These are phyloP conservation scores for Porites divaricata DNA, from an alignment of 92 coral and sea anemone genomes.

Conservation along the genomic window DNA sequence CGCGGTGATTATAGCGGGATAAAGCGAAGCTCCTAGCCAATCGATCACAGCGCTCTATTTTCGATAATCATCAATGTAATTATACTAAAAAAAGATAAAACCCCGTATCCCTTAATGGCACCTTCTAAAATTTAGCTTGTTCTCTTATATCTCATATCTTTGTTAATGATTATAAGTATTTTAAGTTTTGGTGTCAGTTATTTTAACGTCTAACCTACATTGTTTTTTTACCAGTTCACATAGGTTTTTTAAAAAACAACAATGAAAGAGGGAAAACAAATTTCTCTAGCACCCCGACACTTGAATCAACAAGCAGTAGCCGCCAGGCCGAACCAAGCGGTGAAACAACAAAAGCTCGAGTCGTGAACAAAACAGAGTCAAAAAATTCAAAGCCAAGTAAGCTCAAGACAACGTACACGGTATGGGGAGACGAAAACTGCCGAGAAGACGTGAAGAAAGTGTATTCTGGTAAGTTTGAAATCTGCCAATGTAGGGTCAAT, in stretches of 20 bases:
- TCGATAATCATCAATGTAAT: too few relatives aligned
- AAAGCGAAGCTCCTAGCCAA: too few relatives aligned
- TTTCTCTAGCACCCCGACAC: conserved; percentile 12
- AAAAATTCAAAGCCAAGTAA: conserved; percentile 9
- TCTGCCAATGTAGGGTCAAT: neutral
- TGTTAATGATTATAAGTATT: too few relatives aligned
- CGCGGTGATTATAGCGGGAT: too few relatives aligned
- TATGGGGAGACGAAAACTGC: conserved; percentile 31
- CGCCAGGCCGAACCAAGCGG: neutral
- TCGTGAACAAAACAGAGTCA: conserved; percentile 8
- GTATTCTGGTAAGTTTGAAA: conserved; percentile 27
- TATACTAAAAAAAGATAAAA: too few relatives aligned
- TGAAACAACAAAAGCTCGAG: neutral
- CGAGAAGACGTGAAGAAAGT: conserved; percentile 3
- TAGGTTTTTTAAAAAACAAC: conserved; percentile 20
- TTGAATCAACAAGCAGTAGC: neutral
- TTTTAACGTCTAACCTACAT: neutral
- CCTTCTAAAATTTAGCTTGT: too few relatives aligned
- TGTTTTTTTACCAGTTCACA: conserved; percentile 7
- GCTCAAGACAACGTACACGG: conserved; percentile 6
- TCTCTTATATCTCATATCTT: too few relatives aligned
- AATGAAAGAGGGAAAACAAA: conserved; percentile 3
- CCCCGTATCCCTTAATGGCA: too few relatives aligned
- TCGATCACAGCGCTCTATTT: too few relatives aligned
- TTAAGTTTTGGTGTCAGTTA: too few relatives aligned